Evolutionary conservation across 35 echinoderm and acorn worm genomes (phyloP).

Genomic region (Amphiura filiformis): DNA sequence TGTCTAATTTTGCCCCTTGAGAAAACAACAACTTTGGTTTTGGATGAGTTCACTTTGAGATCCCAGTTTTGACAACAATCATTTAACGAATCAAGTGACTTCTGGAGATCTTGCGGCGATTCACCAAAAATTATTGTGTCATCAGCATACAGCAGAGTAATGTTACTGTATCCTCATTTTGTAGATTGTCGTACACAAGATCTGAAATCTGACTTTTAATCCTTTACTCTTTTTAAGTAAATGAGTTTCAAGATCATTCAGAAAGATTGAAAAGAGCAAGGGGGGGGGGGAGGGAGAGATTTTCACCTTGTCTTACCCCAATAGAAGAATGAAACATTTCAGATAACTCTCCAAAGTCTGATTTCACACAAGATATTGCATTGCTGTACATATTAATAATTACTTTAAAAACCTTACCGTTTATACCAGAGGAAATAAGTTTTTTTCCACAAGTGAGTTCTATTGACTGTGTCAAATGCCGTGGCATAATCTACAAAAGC

Average conservation of each 20-base stretch:
- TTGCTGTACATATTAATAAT: constrained; percentile 15
- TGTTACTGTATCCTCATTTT: not conserved
- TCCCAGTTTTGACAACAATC: not conserved
- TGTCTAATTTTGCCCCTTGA: constrained; percentile 24
- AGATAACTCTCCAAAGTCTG: not conserved
- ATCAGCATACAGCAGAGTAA: constrained; percentile 13
- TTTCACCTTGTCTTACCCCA: constrained; percentile 27
- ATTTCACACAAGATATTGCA: not conserved
- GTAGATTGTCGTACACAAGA: not conserved
- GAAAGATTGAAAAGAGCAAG: not conserved
- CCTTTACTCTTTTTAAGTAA: not conserved
- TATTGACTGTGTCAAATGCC: not conserved
- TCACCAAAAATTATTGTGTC: constrained; percentile 11
- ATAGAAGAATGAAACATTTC: not conserved
- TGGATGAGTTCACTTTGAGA: not conserved
- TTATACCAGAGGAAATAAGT: constrained; percentile 13
- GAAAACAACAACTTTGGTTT: constrained; percentile 29
- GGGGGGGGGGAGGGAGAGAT: not conserved
- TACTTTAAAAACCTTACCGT: not conserved
- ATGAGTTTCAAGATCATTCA: not conserved
- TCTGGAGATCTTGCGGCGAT: not conserved
- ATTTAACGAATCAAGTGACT: constrained; percentile 2
- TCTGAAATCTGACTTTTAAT: not conserved
- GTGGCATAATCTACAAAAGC: not conserved
- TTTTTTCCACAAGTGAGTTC: not conserved